Evolutionary conservation across 2,113 vertebrate genomes (phyloP), one percentile per base, ranked within the genome.

Genomic region (Phylloscopus trochiloides): DNA sequence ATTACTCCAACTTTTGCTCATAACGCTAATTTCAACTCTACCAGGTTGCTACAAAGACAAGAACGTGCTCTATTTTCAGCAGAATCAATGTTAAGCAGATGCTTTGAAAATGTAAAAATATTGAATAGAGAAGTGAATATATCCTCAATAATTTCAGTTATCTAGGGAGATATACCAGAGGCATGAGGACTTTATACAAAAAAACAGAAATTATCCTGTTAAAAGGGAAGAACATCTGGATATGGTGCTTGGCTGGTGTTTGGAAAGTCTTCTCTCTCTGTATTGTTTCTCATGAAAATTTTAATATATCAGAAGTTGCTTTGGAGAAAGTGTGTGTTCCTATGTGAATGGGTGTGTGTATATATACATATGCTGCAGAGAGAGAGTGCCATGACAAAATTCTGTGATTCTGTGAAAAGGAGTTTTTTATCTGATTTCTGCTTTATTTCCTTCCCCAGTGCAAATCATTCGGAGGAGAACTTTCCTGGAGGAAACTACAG

Each of bases 401-500:
- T 54, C 40, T 48, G 20, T 61, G 45, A 34, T 52, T 52, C 13
- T 74, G 4, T 40, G 17, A 62, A 79, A 42, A 65, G 5, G 4
- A 50, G 1, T 54, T 70, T 58, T 70, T 31, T 61, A 36, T 76
- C 54, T 96, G 32, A 92, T 66, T 82, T 91, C 47, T 92, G 18
- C 10, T 83, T 93, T 75, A 38, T 71, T 25, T 85, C 38, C 73
- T 92, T 76, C 75, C 40, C 51, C 58, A 84, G 96, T 29, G 38
- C 48, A 87, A 95, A 80, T 22, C 52, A 70, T 47, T 95, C 89
- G 0, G 76, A 78, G 38, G 72, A 96, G 9, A 32, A 93, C 85
- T 84, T 96, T 61, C 72, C 94, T 66, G 92, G 86, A 90, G 90
- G 89, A 93, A 98, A 97, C 75, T 79, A 97, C 59, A 97, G 74